Base-by-base conservation (phyloP, 2,113 vertebrate species). In the Nyctibius bracteatus region DNA sequence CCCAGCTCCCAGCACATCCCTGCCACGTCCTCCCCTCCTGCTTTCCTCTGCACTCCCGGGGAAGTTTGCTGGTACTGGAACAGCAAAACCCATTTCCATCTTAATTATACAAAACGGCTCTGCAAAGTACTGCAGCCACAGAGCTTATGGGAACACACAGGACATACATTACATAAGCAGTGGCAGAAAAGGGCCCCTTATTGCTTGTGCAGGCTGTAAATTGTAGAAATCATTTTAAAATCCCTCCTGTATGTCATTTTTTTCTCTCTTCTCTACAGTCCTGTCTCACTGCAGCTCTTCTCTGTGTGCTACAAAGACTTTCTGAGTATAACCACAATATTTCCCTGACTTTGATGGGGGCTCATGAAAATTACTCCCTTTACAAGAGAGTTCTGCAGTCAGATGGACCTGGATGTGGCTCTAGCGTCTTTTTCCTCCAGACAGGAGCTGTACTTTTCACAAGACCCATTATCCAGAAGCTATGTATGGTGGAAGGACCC, bases 31-130 rank as follows among this genome's bases (percentile, higher is more conserved):
- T 46, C 27, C n/a, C 6, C 33, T 39, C 31, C n/a, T 1, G 1
- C 9, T 4, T 1, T 1, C 63, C 28, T 8, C 59, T 30, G 22
- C 1, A 0, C 25, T 72, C 14, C n/a, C 2, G 0, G 57, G 24
- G 54, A 46, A 66, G 12, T 46, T 84, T 9, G 0, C 22, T 37
- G 25, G 7, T 24, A 57, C 30, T 37, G 15, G 51, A 75, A 31
- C 25, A 55, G 79, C 24, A 37, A 51, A 79, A 28, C 17, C 70
- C 74, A 59, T 51, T 82, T 80, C 71, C 49, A 63, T 15, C 77
- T 37, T 22, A 44, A 67, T 84, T 68, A 41, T n/a, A 68, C 11
- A 67, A 41, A 17, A 20, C 52, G 47, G 19, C 28, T 55, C 8
- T 8, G 39, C 70, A 59, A 41, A 49, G 74, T 8, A 2, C 61